Conservation (phyloP, 2,888 invertebrate species). For the Andricus quercusramuli region DNA sequence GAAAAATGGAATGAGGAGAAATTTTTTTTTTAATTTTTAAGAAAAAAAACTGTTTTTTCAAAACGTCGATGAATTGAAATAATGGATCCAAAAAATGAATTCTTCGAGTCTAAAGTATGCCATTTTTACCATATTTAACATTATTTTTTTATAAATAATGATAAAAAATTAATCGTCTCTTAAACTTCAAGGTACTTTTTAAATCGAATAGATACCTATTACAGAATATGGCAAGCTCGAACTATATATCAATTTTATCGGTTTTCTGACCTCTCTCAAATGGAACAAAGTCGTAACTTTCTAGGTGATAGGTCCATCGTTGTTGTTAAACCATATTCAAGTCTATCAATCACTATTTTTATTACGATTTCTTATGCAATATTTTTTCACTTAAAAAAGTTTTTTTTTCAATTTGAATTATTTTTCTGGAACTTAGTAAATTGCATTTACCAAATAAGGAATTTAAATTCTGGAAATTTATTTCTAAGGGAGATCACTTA, state of each 20-base stretch:
- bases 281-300: constrained; percentile 26
- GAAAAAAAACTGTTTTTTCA: too few species aligned
- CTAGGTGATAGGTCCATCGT: constrained; percentile 30
- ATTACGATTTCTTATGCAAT: not conserved
- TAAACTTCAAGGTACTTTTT: not conserved
- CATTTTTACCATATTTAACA: too few species aligned
- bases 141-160: too few species aligned
- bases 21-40: too few species aligned
- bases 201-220: not conserved
- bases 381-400: not conserved
- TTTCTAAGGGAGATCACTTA: too few species aligned
- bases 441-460: too few species aligned
- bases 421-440: not conserved
- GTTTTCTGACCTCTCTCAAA: constrained; percentile 5
- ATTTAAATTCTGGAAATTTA: too few species aligned
- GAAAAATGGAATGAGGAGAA: too few species aligned
- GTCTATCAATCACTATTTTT: constrained; percentile 30
- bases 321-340: not conserved
- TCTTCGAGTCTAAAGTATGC: too few species aligned
- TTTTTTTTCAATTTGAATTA: not conserved
- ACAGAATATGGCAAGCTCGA: not conserved
- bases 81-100: too few species aligned
- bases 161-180: not conserved
- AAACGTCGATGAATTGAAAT: too few species aligned
- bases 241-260: constrained; percentile 24